Evolutionary conservation across 2,113 vertebrate genomes (phyloP), one percentile per base, ranked within the genome.

Genomic region (Collichthys lucidus): DNA sequence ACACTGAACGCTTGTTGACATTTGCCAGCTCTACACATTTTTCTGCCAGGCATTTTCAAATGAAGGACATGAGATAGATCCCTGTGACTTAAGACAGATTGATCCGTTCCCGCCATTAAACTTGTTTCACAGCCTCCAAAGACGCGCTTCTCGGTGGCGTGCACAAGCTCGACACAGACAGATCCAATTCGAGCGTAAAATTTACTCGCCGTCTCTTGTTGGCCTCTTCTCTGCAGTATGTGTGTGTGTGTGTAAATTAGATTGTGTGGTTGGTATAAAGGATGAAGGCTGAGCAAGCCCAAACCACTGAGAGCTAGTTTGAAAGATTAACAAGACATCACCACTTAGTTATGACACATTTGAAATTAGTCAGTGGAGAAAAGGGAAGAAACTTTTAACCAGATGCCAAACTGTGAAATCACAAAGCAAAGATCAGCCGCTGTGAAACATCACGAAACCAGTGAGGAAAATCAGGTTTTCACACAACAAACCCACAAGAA

Each of bases 1-100:
- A 89, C 88, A 85, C 76, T 73, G 57, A 89, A 88, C 72, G 88
- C 91, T 91, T 92, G 92, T 92, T 94, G 93, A 92, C 92, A 93
- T 94, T 93, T 91, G 84, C 84, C 88, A 79, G 89, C 82, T 80
- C 84, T 72, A 78, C 77, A 83, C 84, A 79, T 92, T 89, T 91
- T 85, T 88, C 89, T 74, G 87, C 80, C 83, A 85, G 84, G 86
- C 86, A 80, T 88, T 93, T 89, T 85, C 82, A 92, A 88, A 90
- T 81, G 86, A 91, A 87, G 86, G 89, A 91, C 90, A 85, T 67
- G 84, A 92, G 91, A 92, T 88, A 83, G 90, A 92, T 86, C 84
- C 87, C 83, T 74, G 80, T 66, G 84, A 89, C 85, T 93, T 91
- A 89, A 92, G 90, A 94, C 87, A 84, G 90, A 94, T 93, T 92